Base-by-base conservation (phyloP, 2,113 vertebrate genomes). In the Malaclemys terrapin region DNA sequence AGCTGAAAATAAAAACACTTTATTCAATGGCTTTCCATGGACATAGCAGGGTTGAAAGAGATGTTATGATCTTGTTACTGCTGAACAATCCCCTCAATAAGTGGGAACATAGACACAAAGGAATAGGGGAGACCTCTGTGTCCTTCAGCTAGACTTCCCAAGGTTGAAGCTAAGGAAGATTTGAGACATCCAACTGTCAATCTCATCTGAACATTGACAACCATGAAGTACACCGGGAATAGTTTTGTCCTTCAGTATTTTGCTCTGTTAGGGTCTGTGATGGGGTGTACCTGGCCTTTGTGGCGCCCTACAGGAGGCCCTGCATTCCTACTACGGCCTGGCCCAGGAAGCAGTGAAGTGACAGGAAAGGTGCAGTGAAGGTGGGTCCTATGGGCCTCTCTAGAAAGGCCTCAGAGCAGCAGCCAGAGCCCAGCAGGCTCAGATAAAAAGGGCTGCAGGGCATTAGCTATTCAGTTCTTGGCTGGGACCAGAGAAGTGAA, bases 161-260 rank as follows among this genome's bases (percentile, higher is more conserved):
- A 92, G 79, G 57, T 65, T 90, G 85, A 76, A 83, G 81, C 93
- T 94, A 90, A 94, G 59, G 82, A 95, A 90, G 94, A 93, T 90
- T 82, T 95, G 81, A 20, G 81, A 91, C 89, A 89, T 87, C 91
- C 89, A 93, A 95, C 88, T 95, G 89, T 82, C 75, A 95, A 49
- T 83, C 52, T 92, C 91, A 83, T 93, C 92, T 94, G 91, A 96
- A 94, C 95, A 96, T 84, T 96, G 95, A 97, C 94, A 96, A 89
- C 52, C 88, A 85, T 85, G 90, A 92, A 94, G 81, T 82, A 69
- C 81, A 92, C 87, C 87, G 85, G 87, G 42, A 87, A 38, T 47
- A 12, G 50, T 87, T 91, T 92, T 84, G 85, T 8, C 0, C 85
- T 52, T 65, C 0, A 0, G 16, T 76, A 76, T 81, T 56, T 84